A percentile compares a stretch with the other conserved stretches of the same genome.
These are phyloP conservation scores for Ostrea denselamellosa DNA, from an alignment of 1,140 invertebrate genomes.

Conservation along the genomic window DNA sequence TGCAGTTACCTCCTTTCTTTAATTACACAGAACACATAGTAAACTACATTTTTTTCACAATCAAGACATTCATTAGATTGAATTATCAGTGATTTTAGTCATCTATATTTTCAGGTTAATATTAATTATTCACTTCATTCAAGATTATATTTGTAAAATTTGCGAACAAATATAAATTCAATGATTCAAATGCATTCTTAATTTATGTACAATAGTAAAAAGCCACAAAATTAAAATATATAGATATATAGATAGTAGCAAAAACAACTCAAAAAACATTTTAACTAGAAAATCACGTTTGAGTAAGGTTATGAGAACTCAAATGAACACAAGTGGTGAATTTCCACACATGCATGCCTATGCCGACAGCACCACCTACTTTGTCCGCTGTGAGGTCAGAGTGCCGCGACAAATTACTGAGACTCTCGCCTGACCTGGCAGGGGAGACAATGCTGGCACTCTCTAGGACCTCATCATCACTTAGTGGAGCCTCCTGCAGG, in stretches of 20 bases:
- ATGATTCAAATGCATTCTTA: background rate
- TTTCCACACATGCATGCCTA: slow-evolving; percentile 56
- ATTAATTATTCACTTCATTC: background rate
- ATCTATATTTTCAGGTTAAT: background rate
- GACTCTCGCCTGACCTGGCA: slow-evolving; percentile 72
- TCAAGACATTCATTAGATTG: background rate
- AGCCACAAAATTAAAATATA: background rate
- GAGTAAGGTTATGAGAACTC: slow-evolving; percentile 34
- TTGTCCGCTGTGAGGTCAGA: slow-evolving; percentile 65
- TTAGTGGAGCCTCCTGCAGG: slow-evolving; percentile 68
- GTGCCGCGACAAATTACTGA: slow-evolving; percentile 63
- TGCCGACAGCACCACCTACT: slow-evolving; percentile 63
- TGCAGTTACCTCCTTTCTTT: background rate
- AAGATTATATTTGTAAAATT: background rate
- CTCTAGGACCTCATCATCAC: slow-evolving; percentile 72
- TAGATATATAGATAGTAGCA: background rate
- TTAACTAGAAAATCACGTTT: slow-evolving; percentile 5
- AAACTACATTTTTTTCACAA: background rate
- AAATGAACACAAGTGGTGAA: slow-evolving; percentile 45
- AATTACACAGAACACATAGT: background rate
- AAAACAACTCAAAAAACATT: background rate
- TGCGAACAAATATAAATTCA: background rate
- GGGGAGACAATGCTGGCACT: slow-evolving; percentile 71
- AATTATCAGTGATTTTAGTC: background rate
- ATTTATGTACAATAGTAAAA: background rate